These are phyloP conservation scores for Hybognathus amarus DNA, from an alignment of 2,797 vertebrate genomes.

Conservation along the genomic window DNA sequence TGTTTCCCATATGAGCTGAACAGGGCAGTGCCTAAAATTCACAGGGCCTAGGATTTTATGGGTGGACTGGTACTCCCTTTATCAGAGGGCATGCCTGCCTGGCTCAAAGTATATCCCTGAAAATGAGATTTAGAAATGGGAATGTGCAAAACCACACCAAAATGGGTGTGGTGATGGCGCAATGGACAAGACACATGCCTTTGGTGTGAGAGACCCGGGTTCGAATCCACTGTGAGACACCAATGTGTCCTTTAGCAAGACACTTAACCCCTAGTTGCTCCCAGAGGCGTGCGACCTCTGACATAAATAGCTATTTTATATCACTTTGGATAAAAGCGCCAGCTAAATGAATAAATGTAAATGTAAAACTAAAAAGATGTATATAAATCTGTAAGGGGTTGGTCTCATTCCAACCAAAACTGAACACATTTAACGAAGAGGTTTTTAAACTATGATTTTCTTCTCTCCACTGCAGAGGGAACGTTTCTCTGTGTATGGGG, in stretches of 20 bases:
- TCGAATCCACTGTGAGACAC: no score
- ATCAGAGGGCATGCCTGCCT: neutral
- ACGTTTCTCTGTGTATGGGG: slow-evolving; percentile 93
- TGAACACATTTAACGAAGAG: neutral
- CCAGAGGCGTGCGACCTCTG: no score
- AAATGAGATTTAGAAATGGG: neutral
- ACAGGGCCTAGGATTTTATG: neutral
- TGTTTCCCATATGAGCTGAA: neutral
- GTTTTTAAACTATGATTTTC: slow-evolving; percentile 45
- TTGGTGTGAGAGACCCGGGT: no score
- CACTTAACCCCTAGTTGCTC: no score
- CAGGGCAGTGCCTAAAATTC: neutral
- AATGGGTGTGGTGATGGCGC: no score
- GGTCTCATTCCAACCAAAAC: neutral
- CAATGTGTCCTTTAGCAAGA: no score
- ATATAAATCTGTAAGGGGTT: neutral
- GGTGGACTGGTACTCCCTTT: neutral
- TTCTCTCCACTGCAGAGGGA: slow-evolving; percentile 83
- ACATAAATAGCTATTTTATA: no score
- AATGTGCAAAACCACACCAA: neutral
- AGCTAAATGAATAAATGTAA: no score
- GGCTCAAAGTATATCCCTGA: neutral
- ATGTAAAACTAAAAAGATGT: neutral
- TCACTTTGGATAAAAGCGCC: no score
- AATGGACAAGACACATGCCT: no score